Percentiles rank a stretch among this genome's conserved stretches.
phyloP scores from a whole-genome alignment of 1,140 invertebrate species.

The Saccostrea glomerata region DNA sequence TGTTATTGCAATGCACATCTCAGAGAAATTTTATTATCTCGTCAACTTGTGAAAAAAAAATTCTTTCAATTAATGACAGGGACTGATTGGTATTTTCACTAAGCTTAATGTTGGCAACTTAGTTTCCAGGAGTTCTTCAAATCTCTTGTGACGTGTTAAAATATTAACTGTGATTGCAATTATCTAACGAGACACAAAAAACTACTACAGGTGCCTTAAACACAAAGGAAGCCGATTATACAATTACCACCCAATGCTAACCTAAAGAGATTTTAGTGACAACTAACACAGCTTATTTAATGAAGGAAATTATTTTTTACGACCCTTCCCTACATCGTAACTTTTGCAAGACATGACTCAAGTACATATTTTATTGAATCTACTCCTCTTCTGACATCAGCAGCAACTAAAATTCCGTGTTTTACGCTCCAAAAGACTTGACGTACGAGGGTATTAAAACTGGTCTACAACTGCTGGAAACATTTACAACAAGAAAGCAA shows the following conservation, averaged over 20 bases:
- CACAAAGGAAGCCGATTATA: neutral
- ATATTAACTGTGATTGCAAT: neutral
- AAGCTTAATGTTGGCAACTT: neutral
- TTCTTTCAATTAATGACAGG: neutral
- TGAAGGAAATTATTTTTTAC: conserved; percentile 10
- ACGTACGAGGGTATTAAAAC: conserved; percentile 26
- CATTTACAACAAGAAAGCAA: conserved; percentile 24
- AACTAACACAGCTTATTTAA: neutral
- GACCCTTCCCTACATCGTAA: neutral
- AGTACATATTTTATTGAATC: conserved; percentile 35
- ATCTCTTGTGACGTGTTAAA: neutral
- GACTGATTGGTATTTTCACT: neutral
- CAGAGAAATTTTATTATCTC: neutral
- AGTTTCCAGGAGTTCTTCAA: neutral
- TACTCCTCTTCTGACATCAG: conserved; percentile 1
- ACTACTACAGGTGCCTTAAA: neutral
- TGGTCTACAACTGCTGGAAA: conserved; percentile 25
- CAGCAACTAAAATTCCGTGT: conserved; percentile 22
- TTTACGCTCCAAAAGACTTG: neutral
- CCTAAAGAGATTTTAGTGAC: neutral
- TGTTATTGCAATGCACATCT: neutral
- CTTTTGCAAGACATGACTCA: conserved; percentile 28
- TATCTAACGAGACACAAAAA: neutral
- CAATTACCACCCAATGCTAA: conserved; percentile 5
- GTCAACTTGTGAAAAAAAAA: neutral